A percentile compares a stretch with the other conserved stretches of the same genome.
phyloP scores from a whole-genome alignment of 2,888 invertebrate species.

The Eumacrocentrus americanus region DNA sequence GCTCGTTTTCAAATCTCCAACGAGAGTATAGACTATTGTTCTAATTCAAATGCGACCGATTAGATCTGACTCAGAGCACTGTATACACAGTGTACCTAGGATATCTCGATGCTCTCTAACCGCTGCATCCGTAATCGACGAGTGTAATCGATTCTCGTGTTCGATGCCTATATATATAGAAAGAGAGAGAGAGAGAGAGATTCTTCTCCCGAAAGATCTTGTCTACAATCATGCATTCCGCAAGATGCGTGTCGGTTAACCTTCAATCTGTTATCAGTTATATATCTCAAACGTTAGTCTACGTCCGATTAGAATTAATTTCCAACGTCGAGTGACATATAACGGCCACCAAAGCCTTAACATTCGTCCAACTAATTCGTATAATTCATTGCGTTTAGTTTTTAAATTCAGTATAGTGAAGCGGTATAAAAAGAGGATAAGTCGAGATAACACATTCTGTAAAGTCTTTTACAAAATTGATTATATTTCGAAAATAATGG shows the following conservation, averaged over 20 bases:
- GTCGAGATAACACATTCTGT: too few species aligned
- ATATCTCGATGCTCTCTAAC: too few species aligned
- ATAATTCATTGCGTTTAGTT: neutral
- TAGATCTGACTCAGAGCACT: too few species aligned
- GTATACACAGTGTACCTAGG: too few species aligned
- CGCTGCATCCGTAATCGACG: neutral
- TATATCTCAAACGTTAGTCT: slow-evolving; percentile 3
- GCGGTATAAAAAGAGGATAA: too few species aligned
- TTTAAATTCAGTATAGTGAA: neutral
- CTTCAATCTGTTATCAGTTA: slow-evolving; percentile 2
- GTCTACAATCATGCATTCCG: neutral
- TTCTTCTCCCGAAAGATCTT: neutral
- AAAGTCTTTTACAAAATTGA: too few species aligned
- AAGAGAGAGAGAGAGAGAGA: too few species aligned
- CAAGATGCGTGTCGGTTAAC: slow-evolving; percentile 9
- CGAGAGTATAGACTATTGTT: too few species aligned
- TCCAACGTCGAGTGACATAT: slow-evolving; percentile 14
- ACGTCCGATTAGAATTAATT: slow-evolving; percentile 10
- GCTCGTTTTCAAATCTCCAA: too few species aligned
- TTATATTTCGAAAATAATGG: too few species aligned
- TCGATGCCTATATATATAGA: neutral
- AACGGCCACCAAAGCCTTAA: slow-evolving; percentile 43
- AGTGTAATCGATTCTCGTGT: neutral
- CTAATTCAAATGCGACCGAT: neutral
- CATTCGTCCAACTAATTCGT: slow-evolving; percentile 42